Conservation (phyloP, 1,140 invertebrate species). For the Drosophila micromelanica region DNA sequence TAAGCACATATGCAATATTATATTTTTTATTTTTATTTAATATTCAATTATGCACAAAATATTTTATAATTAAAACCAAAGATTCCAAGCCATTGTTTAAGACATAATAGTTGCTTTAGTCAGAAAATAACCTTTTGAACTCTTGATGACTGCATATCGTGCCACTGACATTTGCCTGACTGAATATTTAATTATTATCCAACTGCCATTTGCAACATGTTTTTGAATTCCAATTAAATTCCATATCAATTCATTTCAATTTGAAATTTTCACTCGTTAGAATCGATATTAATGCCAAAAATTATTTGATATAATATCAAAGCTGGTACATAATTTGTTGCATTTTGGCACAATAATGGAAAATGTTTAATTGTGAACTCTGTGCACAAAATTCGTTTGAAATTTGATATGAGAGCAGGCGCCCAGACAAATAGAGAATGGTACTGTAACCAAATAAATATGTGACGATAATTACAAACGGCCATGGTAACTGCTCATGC, state of each 20-base stretch:
- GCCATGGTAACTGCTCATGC: conserved; percentile 20
- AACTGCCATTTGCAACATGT: no score
- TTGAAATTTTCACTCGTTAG: not conserved
- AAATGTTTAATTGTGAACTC: not conserved
- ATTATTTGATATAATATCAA: conserved; percentile 15
- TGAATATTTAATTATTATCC: no score
- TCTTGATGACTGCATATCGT: no score
- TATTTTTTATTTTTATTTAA: no score
- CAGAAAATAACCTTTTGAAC: no score
- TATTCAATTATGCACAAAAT: no score
- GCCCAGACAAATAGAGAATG: conserved; percentile 1
- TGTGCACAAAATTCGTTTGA: not conserved
- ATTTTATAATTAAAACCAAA: no score
- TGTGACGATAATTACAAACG: conserved; percentile 58
- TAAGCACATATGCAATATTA: no score
- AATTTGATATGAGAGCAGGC: not conserved
- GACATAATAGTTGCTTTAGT: no score
- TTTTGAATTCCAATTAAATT: conserved; percentile 9
- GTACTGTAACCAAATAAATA: conserved; percentile 47
- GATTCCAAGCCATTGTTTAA: no score
- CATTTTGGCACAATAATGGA: not conserved
- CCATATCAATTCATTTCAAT: not conserved
- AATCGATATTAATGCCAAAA: not conserved
- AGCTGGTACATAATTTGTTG: conserved; percentile 10
- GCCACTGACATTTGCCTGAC: no score